phyloP scores from a whole-genome alignment of 1,140 invertebrate species.

The Venustaconcha ellipsiformis region DNA sequence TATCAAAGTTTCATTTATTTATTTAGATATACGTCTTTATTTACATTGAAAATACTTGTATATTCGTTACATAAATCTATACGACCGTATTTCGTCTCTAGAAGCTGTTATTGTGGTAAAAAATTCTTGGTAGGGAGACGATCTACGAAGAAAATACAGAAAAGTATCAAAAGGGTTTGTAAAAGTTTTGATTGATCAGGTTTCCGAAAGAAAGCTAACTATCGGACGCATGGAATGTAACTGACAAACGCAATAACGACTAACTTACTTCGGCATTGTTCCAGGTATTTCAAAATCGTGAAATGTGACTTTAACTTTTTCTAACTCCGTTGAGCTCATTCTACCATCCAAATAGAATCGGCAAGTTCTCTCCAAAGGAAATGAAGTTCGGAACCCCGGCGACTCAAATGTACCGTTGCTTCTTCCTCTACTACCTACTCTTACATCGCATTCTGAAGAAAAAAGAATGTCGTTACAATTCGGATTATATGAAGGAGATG shows the following conservation, averaged over 20 bases:
- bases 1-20: too few relatives aligned
- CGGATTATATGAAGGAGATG: too few relatives aligned
- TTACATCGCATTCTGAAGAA: conserved; percentile 89
- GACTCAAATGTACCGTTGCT: conserved; percentile 90
- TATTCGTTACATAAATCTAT: too few relatives aligned
- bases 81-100: too few relatives aligned
- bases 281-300: conserved; percentile 86
- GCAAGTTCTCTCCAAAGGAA: conserved; percentile 94
- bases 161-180: too few relatives aligned
- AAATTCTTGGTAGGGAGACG: too few relatives aligned
- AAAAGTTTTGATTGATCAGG: neutral
- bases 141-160: too few relatives aligned
- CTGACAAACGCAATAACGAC: neutral
- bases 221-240: neutral
- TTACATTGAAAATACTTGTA: too few relatives aligned
- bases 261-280: conserved; percentile 32
- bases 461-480: neutral
- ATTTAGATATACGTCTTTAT: too few relatives aligned
- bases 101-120: too few relatives aligned
- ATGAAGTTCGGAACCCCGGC: conserved; percentile 95
- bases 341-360: conserved; percentile 97
- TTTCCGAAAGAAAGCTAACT: neutral
- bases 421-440: conserved; percentile 89
- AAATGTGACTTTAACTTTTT: conserved; percentile 90
- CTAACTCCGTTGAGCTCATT: conserved; percentile 93